These are phyloP conservation scores for Pandemis corylana DNA, from an alignment of 2,888 invertebrate species.

Conservation along the genomic window DNA sequence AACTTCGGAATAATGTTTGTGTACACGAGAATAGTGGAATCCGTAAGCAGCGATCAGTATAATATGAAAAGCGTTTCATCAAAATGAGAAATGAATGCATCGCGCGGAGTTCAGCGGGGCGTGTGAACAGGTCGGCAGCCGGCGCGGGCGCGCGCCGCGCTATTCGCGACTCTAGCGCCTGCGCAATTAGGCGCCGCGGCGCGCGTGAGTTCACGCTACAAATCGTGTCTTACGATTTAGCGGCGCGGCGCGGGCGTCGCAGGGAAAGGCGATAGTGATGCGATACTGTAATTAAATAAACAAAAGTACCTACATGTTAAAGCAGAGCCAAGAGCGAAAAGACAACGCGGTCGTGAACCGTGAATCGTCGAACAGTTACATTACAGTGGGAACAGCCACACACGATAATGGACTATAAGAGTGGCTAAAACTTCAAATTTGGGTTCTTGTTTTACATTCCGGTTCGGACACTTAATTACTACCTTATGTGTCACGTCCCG, in stretches of 20 bases:
- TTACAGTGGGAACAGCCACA: neutral
- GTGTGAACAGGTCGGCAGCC: slow-evolving; percentile 44
- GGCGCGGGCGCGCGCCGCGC: neutral
- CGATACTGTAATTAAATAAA: slow-evolving; percentile 40
- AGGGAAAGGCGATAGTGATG: slow-evolving; percentile 40
- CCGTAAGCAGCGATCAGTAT: slow-evolving; percentile 39
- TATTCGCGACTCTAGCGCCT: neutral
- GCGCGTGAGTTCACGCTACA: slow-evolving; percentile 20
- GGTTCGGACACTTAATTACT: too few relatives aligned
- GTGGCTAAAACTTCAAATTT: too few relatives aligned
- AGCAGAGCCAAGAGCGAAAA: slow-evolving; percentile 22
- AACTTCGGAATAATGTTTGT: slow-evolving; percentile 33
- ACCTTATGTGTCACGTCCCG: too few relatives aligned
- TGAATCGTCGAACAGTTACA: too few relatives aligned
- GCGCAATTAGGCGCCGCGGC: neutral
- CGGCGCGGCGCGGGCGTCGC: slow-evolving; percentile 26
- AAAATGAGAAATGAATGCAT: slow-evolving; percentile 43
- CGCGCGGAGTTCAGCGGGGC: slow-evolving; percentile 41
- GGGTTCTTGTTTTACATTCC: too few relatives aligned
- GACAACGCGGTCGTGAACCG: neutral
- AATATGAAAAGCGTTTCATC: slow-evolving; percentile 43
- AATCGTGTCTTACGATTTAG: slow-evolving; percentile 38
- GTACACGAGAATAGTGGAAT: slow-evolving; percentile 37
- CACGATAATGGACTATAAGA: too few relatives aligned
- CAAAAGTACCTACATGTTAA: slow-evolving; percentile 26